Conservation (phyloP, 1,140 invertebrate species). For the Marisa cornuarietis region DNA sequence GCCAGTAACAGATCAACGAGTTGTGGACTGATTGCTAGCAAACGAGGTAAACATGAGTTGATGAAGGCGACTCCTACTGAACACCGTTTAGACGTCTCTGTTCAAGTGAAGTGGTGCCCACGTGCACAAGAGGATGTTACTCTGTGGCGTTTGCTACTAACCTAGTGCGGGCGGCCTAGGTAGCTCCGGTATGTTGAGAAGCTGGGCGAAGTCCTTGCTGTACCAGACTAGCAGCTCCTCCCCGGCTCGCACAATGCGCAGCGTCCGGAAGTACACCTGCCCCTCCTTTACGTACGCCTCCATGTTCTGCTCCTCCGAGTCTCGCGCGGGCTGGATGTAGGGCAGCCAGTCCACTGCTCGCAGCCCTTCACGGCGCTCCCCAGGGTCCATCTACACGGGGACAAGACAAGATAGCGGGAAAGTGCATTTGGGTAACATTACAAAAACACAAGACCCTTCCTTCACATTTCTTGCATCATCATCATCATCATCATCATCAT, state of each 20-base stretch:
- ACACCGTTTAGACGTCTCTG: background rate
- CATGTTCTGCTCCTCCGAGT: slow-evolving; percentile 66
- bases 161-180: slow-evolving; percentile 20
- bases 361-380: slow-evolving; percentile 33
- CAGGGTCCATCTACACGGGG: slow-evolving; percentile 51
- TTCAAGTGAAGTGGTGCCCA: background rate
- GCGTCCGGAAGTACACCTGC: slow-evolving; percentile 64
- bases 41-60: too few species aligned
- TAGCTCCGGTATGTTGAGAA: slow-evolving; percentile 60
- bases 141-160: too few species aligned
- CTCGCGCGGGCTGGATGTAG: slow-evolving; percentile 59
- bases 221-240: slow-evolving; percentile 67
- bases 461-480: too few species aligned
- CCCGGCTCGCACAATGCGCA: slow-evolving; percentile 54
- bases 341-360: slow-evolving; percentile 58
- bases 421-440: too few species aligned
- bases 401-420: background rate
- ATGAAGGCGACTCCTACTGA: too few species aligned
- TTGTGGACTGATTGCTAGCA: too few species aligned
- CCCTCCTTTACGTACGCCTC: slow-evolving; percentile 64
- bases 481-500: too few species aligned
- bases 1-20: too few species aligned
- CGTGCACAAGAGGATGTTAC: background rate
- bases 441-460: too few species aligned
- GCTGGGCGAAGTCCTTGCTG: slow-evolving; percentile 63